Conservation (phyloP, 2,797 vertebrate genomes). For the Anguilla megastoma region DNA sequence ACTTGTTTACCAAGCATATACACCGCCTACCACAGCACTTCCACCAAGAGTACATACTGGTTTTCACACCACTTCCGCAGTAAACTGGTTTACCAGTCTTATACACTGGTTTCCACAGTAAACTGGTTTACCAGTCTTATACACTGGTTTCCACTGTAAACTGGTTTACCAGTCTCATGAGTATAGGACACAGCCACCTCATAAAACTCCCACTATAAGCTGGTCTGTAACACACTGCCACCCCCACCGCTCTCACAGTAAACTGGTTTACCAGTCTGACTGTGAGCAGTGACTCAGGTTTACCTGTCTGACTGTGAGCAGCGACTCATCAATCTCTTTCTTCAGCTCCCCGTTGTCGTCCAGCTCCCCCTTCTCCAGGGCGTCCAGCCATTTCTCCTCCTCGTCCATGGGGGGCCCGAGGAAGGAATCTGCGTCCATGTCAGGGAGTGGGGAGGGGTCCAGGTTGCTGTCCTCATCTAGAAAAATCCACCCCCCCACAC, state of each 20-base stretch:
- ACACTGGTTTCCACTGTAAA: not conserved
- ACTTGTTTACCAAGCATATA: not conserved
- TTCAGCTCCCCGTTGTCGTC: constrained; percentile 95
- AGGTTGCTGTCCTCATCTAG: constrained; percentile 96
- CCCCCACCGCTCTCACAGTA: not conserved
- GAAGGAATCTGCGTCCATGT: constrained; percentile 77
- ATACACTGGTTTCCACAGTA: not conserved
- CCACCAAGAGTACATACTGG: not conserved
- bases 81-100: not conserved
- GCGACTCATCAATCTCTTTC: constrained; percentile 89
- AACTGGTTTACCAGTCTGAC: constrained; percentile 64
- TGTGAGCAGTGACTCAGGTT: constrained; percentile 11
- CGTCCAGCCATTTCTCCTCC: constrained; percentile 92
- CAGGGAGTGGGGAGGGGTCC: constrained; percentile 82
- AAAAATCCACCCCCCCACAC: not conserved
- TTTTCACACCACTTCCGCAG: too few relatives aligned
- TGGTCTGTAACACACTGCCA: too few relatives aligned
- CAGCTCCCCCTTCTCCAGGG: constrained; percentile 90
- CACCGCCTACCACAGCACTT: too few relatives aligned
- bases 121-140: constrained; percentile 76
- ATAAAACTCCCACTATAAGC: not conserved
- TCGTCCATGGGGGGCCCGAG: constrained; percentile 82
- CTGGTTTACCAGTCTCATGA: not conserved
- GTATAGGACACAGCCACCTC: not conserved
- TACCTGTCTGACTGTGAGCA: constrained; percentile 92